These are phyloP conservation scores for Rhagophthalmus giganteus DNA, from an alignment of 2,888 invertebrate species.

Conservation along the genomic window DNA sequence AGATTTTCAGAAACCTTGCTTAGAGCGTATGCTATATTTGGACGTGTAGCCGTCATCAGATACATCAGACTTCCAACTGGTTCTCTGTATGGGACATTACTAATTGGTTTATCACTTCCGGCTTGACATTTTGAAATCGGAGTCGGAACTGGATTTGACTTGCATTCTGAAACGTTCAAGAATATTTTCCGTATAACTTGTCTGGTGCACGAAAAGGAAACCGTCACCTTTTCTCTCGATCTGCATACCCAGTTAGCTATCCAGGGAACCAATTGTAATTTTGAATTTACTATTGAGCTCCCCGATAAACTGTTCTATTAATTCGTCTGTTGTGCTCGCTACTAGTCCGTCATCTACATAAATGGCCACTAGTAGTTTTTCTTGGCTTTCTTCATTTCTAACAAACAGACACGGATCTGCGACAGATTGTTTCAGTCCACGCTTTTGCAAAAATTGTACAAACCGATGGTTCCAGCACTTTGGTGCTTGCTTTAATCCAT, in stretches of 20 bases:
- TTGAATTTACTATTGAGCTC: slow-evolving; percentile 15
- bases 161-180: slow-evolving; percentile 17
- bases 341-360: slow-evolving; percentile 35
- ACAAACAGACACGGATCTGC: slow-evolving; percentile 35
- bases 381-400: slow-evolving; percentile 10
- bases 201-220: slow-evolving; percentile 18
- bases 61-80: slow-evolving; percentile 23
- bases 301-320: slow-evolving; percentile 16
- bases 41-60: slow-evolving; percentile 16
- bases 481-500: slow-evolving; percentile 42
- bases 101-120: background rate
- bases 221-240: slow-evolving; percentile 6
- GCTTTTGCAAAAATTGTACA: slow-evolving; percentile 21
- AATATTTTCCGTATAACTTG: slow-evolving; percentile 9
- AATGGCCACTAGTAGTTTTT: slow-evolving; percentile 21
- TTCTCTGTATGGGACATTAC: slow-evolving; percentile 16
- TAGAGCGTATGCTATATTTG: slow-evolving; percentile 15
- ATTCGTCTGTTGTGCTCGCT: slow-evolving; percentile 11
- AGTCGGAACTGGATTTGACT: slow-evolving; percentile 2
- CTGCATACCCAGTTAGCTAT: slow-evolving; percentile 12
- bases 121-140: background rate
- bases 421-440: slow-evolving; percentile 21
- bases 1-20: slow-evolving; percentile 4
- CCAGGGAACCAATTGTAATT: slow-evolving; percentile 1
- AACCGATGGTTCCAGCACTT: slow-evolving; percentile 25